Evolutionary conservation across 2,888 invertebrate species (phyloP), one percentile per base, ranked within the genome.

Genomic region (Microctonus hyperodae): DNA sequence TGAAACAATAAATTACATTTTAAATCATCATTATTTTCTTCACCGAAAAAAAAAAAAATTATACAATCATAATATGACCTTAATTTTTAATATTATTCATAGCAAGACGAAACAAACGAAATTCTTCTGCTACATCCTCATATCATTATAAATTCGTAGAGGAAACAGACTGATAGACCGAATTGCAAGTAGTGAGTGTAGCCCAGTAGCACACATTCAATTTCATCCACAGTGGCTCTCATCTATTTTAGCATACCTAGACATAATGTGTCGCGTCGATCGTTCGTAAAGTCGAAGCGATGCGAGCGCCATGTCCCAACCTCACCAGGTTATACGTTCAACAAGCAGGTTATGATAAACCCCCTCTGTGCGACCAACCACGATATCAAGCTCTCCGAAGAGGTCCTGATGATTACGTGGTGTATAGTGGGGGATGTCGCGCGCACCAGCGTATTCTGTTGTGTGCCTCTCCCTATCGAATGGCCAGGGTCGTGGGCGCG

Each of bases 201-300:
- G 80, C 80, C 80, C 79, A 80, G 77, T 81, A 80, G 79, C 80
- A 80, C 80, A 79, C 77, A 80, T 81, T 75, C 71, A 67, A 40
- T 50, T 50, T 40, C 63, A 68, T 64, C n/a, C 57, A 50, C 75
- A 77, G 75, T 72, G 79, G 69, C 70, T 76, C 80, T 78, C 79
- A 77, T 69, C 40, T 53, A 35, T 65, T 55, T 65, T 61, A 31
- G 22, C 68, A 64, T 57, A 64, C 44, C 61, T 51, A 40, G 31
- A 50, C 35, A 44, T 59, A 9, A 33, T 50, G 22, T 23, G 28
- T 20, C 22, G 20, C 53, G 64, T 33, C 55, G 28, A 33, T 55
- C 6, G 20, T 10, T 7, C n/a, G 25, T 35, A 9, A 65, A 65
- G 65, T 37, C 56, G 44, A 31, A 64, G 57, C 48, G 48, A 58